These are phyloP conservation scores for Rhombomys opimus DNA, from an alignment of 2,113 vertebrate species.

Conservation along the genomic window DNA sequence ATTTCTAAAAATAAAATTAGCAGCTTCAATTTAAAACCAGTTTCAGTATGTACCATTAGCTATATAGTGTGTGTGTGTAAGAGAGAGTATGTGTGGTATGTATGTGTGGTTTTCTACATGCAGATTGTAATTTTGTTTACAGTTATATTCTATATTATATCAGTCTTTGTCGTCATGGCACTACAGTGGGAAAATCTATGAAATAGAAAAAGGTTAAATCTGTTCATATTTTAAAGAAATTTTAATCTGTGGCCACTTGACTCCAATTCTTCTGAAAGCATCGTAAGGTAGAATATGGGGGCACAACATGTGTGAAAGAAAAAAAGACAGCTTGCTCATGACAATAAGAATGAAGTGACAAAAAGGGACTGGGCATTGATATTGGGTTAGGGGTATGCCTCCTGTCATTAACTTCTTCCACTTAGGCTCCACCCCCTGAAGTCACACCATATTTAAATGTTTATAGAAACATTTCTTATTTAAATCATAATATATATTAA, in stretches of 20 bases:
- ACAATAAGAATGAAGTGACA: not conserved
- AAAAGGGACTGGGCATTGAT: not conserved
- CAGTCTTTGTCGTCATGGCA: not conserved
- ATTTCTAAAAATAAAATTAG: not conserved
- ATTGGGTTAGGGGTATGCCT: fast-evolving
- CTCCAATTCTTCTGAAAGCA: not conserved
- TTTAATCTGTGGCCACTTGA: not conserved
- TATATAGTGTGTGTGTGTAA: not conserved
- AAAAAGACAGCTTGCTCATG: no score
- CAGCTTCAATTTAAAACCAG: not conserved
- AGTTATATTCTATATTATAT: not conserved
- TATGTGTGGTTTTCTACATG: not conserved
- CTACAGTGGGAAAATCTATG: not conserved
- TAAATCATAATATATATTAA: not conserved
- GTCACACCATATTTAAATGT: not conserved
- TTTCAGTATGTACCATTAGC: not conserved
- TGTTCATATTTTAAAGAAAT: not conserved
- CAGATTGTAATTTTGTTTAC: not conserved
- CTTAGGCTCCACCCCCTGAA: not conserved
- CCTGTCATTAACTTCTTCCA: not conserved
- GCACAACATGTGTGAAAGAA: no score
- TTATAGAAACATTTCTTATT: not conserved
- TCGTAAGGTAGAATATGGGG: not conserved
- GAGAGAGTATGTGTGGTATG: not conserved
- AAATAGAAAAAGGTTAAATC: no score